Evolutionary conservation across 2,888 invertebrate species (phyloP), one percentile per base, ranked within the genome.

Genomic region (Sinohyriopsis cumingii): DNA sequence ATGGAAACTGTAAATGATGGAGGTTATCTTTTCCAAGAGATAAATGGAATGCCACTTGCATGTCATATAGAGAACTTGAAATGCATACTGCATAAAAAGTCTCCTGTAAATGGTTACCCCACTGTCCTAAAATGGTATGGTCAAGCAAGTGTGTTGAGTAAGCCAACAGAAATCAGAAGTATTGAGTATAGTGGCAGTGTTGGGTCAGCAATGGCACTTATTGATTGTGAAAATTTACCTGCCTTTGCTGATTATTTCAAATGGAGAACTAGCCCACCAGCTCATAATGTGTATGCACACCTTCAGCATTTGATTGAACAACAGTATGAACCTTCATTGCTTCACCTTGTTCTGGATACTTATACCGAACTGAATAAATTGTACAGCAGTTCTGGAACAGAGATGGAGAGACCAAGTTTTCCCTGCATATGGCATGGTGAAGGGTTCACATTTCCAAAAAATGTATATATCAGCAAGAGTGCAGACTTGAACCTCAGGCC

Each of bases 401-500:
- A 12, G 2, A 45, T 45, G 1, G 3, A 45, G 45, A 45, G 12
- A 45, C 45, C 45, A 12, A 45, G 45, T 45, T 45, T 45, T 12
- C 45, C 24, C 18, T 24, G 53, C n/a, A 28, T 28, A 18, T 56
- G 55, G 57, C 5, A 20, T 22, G 77, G 77, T 22, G 67, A 70
- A 57, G 68, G 71, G 19, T 77, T 75, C 70, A 24, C 22, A 28
- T 20, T 55, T 9, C 59, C 70, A 33, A 24, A 19, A n/a, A 60
- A 55, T 65, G 33, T 65, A 18, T 72, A 63, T 64, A 33, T 60
- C 28, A 53, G 55, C 9, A 53, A 7, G 33, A 56, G 33, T 7
- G n/a, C 28, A 12, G 71, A 73, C 59, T 66, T 77, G 24, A 56
- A 56, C 45, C 55, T 77, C 18, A 25, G 64, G 22, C 77, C 77